Evolutionary conservation across 1,140 invertebrate species (phyloP), one percentile per base, ranked within the genome.

Genomic region (Steinernema khuongi): DNA sequence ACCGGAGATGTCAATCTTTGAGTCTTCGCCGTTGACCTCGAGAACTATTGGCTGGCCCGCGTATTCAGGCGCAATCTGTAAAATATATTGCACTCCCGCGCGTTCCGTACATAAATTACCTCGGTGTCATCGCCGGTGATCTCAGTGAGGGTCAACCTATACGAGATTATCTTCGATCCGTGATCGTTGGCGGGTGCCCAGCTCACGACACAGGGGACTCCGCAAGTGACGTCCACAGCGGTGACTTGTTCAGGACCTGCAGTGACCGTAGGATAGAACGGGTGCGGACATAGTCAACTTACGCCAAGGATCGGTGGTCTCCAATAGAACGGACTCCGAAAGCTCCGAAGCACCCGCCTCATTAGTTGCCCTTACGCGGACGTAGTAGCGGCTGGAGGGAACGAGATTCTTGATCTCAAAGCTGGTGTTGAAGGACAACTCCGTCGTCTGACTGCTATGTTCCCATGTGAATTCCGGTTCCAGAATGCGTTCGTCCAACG

Each of bases 171-270:
- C 26, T 60, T 60, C 14, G 50, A 60, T 11, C 50, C 50, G 26
- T 60, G 50, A 26, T 60, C 50, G 22, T 60, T 60, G 11, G 50
- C 50, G 26, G 50, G 50, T n/a, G 50, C 50, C 50, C 50, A 60
- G 19, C 50, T 60, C 14, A 60, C 50, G 26, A 60, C 22, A 22
- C 50, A 60, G 22, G 50, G 50, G 22, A 14, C 50, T 60, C 50
- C 50, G 22, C 50, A 60, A 26, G 14, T 22, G 50, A 60, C 26
- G 50, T 14, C 26, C 11, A 60, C 50, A 60, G 50, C 50, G 50
- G 14, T 60, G 50, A 60, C 22, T 26, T 60, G 14, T 11, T 11
- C 50, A 22, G 50, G 50, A 7, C 19, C 50, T 60, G 4, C 4
- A 60, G 4, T n/a, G 14, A n/a, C 50, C 14, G 50, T 17, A 7